A percentile compares a stretch with the other conserved stretches of the same genome.
Evolutionary conservation across 2,113 vertebrate species (phyloP).

Genomic region (Hyaena hyaena): DNA sequence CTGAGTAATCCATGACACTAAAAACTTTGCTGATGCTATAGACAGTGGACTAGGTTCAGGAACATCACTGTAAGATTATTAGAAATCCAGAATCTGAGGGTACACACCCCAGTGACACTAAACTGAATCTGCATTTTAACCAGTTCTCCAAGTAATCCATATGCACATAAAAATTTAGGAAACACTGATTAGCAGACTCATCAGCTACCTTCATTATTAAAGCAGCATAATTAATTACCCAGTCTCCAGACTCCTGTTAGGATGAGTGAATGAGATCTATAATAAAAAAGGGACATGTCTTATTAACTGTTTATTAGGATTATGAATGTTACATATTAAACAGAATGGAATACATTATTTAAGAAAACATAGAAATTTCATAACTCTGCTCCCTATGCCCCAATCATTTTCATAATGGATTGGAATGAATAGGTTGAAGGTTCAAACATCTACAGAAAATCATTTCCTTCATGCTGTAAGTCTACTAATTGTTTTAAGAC

Average conservation of each 20-base stretch:
- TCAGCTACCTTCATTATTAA: background rate
- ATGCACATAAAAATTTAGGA: background rate
- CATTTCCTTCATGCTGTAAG: background rate
- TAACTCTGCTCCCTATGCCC: background rate
- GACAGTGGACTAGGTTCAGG: background rate
- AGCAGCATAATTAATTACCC: background rate
- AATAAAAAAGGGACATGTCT: background rate
- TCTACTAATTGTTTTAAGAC: background rate
- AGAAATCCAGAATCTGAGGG: background rate
- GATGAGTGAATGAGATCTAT: background rate
- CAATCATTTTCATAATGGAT: background rate
- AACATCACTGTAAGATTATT: background rate
- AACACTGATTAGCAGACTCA: background rate
- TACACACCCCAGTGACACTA: background rate
- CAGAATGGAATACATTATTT: background rate
- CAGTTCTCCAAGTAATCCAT: background rate
- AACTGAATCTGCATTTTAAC: background rate
- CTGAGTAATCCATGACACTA: background rate
- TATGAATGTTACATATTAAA: slow-evolving; percentile 47
- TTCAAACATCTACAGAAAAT: background rate
- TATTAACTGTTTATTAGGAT: slow-evolving; percentile 9
- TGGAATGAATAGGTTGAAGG: background rate
- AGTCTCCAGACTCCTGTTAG: background rate
- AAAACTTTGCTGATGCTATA: background rate
- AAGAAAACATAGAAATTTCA: background rate